phyloP scores from a whole-genome alignment of 2,797 vertebrate species.

The Eidolon dupreanum region DNA sequence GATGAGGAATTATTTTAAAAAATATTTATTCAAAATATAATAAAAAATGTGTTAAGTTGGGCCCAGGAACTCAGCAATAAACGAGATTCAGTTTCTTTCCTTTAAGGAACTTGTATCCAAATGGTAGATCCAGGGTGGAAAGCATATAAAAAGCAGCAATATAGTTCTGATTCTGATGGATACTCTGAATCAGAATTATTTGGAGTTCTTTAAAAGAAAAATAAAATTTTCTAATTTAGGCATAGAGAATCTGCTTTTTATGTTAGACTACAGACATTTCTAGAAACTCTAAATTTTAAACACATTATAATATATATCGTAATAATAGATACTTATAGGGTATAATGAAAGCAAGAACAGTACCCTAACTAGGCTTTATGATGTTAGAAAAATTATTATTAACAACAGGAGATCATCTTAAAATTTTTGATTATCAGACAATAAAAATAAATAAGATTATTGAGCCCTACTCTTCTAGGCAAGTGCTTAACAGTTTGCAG shows the following conservation, averaged over 20 bases:
- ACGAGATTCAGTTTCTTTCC: neutral
- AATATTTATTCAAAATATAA: neutral
- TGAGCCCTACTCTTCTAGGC: neutral
- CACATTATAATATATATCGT: neutral
- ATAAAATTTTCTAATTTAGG: neutral
- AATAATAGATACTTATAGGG: neutral
- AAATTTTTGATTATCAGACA: neutral
- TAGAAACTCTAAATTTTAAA: neutral
- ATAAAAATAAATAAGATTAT: neutral
- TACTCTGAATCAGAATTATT: neutral
- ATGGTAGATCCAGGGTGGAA: neutral
- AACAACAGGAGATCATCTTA: neutral
- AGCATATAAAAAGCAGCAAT: neutral
- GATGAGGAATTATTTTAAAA: neutral
- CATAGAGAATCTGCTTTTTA: neutral
- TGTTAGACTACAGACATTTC: neutral
- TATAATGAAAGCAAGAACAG: neutral
- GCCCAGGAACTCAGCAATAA: neutral
- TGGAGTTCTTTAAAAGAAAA: neutral
- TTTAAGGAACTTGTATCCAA: neutral
- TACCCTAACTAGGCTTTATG: neutral
- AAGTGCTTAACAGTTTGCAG: neutral
- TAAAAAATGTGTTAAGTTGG: neutral
- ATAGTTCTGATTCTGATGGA: neutral
- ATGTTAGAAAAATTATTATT: neutral